Evolutionary conservation across 2,888 invertebrate genomes (phyloP).

Genomic region (Diploptera punctata): DNA sequence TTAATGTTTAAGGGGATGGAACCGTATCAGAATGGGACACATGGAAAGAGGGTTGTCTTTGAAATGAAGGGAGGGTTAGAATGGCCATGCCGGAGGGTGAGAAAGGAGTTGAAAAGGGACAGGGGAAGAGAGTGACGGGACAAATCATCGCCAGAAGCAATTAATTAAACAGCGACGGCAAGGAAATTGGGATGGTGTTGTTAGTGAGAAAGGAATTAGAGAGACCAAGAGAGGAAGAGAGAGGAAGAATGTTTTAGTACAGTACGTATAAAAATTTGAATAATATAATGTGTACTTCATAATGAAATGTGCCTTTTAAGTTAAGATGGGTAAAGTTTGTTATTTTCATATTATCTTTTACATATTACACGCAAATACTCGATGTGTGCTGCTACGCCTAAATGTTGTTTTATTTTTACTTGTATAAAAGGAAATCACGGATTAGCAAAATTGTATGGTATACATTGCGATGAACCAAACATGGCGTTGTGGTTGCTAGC

Average conservation of each 20-base stretch:
- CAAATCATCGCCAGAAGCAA: slow-evolving; percentile 30
- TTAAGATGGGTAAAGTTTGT: too few species aligned
- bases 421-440: too few species aligned
- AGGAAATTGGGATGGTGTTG: slow-evolving; percentile 27
- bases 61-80: neutral
- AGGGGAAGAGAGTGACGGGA: neutral
- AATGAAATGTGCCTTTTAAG: too few species aligned
- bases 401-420: too few species aligned
- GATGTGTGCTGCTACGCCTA: too few species aligned
- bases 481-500: too few species aligned
- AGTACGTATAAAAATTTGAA: too few species aligned
- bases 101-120: neutral
- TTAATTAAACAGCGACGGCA: slow-evolving; percentile 22
- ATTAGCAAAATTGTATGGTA: too few species aligned
- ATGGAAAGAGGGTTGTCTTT: neutral
- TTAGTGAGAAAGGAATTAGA: neutral
- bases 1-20: neutral
- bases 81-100: neutral
- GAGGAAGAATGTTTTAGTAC: slow-evolving; percentile 3
- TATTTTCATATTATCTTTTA: too few species aligned
- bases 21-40: slow-evolving; percentile 10
- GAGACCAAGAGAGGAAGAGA: neutral
- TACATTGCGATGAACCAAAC: too few species aligned
- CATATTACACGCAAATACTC: too few species aligned
- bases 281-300: too few species aligned